Evolutionary conservation across 2,797 vertebrate species (phyloP).

Genomic region (Orestias chungarensis): DNA sequence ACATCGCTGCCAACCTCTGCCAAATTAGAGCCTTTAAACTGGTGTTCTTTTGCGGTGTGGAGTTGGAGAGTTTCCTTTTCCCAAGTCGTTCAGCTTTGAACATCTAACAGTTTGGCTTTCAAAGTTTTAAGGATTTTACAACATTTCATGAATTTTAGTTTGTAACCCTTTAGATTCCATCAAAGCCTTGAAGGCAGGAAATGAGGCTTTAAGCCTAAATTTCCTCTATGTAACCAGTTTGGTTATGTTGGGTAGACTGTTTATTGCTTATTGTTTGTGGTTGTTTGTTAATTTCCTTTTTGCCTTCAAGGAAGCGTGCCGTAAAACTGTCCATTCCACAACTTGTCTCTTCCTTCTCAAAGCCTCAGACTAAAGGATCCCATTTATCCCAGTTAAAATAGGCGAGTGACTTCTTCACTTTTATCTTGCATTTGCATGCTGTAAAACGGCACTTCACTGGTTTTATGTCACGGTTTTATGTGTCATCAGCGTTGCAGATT

Average conservation of each 20-base stretch:
- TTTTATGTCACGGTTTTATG: conserved; percentile 49
- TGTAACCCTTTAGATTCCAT: conserved; percentile 56
- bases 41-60: conserved; percentile 48
- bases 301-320: conserved; percentile 16
- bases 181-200: conserved; percentile 68
- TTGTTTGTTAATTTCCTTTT: conserved; percentile 54
- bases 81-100: conserved; percentile 60
- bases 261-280: conserved; percentile 54
- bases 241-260: conserved; percentile 22
- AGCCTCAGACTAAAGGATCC: background rate
- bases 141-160: conserved; percentile 57
- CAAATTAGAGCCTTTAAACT: conserved; percentile 76
- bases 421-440: conserved; percentile 23
- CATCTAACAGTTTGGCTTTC: conserved; percentile 51
- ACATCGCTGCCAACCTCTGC: conserved; percentile 60
- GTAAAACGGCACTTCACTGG: conserved; percentile 46
- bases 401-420: conserved; percentile 38
- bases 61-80: conserved; percentile 50
- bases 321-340: conserved; percentile 8
- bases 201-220: conserved; percentile 50
- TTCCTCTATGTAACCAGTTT: conserved; percentile 32
- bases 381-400: conserved; percentile 28
- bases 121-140: conserved; percentile 55
- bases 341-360: background rate
- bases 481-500: conserved; percentile 40